A percentile compares a stretch with the other conserved stretches of the same genome.
phyloP scores from a whole-genome alignment of 2,113 vertebrate species.

The Tursiops truncatus region DNA sequence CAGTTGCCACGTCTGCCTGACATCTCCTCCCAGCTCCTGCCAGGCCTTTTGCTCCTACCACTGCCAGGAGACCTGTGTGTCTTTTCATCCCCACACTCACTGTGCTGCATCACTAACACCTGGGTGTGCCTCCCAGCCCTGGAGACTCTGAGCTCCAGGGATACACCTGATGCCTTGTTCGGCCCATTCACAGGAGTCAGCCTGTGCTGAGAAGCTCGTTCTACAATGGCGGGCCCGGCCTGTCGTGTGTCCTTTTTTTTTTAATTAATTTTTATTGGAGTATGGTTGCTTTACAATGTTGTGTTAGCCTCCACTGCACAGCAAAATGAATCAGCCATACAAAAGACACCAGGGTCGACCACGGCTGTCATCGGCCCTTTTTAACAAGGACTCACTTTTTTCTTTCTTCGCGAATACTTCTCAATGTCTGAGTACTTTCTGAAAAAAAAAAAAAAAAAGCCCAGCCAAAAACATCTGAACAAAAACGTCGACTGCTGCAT shows the following conservation, averaged over 20 bases:
- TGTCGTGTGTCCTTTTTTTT: no score
- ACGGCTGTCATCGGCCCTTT: neutral
- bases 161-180: no score
- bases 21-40: neutral
- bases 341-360: neutral
- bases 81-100: neutral
- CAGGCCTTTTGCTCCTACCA: no score
- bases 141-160: neutral
- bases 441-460: conserved; percentile 40
- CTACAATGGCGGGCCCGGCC: fast-evolving
- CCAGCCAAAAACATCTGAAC: neutral
- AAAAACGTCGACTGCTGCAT: fast-evolving
- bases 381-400: neutral
- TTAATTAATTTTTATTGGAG: no score
- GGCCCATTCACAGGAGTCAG: neutral
- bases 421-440: conserved; percentile 14
- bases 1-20: neutral
- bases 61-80: fast-evolving
- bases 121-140: fast-evolving
- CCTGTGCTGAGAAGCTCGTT: neutral
- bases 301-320: no score
- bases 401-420: conserved; percentile 17
- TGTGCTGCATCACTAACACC: fast-evolving
- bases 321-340: no score
- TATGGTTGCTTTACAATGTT: no score